These are phyloP conservation scores for Tribolium madens DNA, from an alignment of 1,140 invertebrate genomes.

Conservation along the genomic window DNA sequence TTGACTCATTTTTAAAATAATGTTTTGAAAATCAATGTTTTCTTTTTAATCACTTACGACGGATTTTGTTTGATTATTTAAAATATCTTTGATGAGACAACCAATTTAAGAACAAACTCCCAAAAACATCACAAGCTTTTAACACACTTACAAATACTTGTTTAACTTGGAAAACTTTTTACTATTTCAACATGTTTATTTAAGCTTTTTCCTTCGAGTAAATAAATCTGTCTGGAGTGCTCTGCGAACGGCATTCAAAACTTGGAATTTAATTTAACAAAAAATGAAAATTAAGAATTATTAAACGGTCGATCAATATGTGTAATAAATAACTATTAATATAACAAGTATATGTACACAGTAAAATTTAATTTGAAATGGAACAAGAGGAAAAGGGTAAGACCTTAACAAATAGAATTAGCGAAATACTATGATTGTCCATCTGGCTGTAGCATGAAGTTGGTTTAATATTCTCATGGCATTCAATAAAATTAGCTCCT, in stretches of 20 bases:
- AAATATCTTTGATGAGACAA: slow-evolving; percentile 29
- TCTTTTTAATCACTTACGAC: slow-evolving; percentile 12
- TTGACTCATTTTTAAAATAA: slow-evolving; percentile 4
- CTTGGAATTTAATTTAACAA: slow-evolving; percentile 5
- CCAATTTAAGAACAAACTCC: slow-evolving; percentile 13
- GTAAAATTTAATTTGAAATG: background rate
- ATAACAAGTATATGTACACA: no score
- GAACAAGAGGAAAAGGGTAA: slow-evolving; percentile 15
- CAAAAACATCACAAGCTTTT: slow-evolving; percentile 32
- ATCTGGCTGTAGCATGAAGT: slow-evolving; percentile 41
- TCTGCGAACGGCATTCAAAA: slow-evolving; percentile 23
- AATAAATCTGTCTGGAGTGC: slow-evolving; percentile 39
- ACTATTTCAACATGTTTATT: slow-evolving; percentile 44
- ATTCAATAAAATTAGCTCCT: slow-evolving; percentile 47
- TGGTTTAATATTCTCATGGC: slow-evolving; percentile 42
- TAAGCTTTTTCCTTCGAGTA: slow-evolving; percentile 38
- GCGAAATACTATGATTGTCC: slow-evolving; percentile 39
- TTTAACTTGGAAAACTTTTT: slow-evolving; percentile 41
- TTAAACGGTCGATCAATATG: no score
- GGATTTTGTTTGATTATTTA: slow-evolving; percentile 4
- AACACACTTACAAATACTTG: slow-evolving; percentile 31
- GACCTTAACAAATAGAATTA: slow-evolving; percentile 45
- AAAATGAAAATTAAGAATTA: no score
- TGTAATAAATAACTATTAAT: no score
- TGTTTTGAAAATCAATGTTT: background rate